Evolutionary conservation across 37 sponge, comb jelly and placozoan genomes (phyloP).

Genomic region (Geodia barretti): DNA sequence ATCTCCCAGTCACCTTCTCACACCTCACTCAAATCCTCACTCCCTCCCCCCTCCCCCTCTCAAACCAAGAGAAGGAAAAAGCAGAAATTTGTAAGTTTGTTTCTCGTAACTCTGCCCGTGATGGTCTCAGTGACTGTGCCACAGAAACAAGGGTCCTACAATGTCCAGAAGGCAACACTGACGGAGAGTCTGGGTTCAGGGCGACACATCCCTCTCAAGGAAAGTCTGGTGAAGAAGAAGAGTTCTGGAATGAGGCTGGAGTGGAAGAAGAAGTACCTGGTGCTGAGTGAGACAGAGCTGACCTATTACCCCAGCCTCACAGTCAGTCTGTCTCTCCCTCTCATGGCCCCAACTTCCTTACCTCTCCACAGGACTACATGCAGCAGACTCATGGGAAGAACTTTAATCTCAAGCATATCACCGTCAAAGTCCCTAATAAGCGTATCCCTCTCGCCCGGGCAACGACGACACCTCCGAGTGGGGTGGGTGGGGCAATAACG

Average conservation of each 20-base stretch:
- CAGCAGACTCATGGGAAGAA: constrained; percentile 67
- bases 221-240: constrained; percentile 67
- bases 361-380: constrained; percentile 76
- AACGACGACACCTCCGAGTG: constrained; percentile 2
- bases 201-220: constrained; percentile 83
- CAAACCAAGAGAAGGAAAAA: not conserved
- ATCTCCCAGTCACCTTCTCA: not conserved
- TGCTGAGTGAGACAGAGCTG: constrained; percentile 50
- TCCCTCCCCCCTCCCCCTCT: not conserved
- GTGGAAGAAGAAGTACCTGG: constrained; percentile 94
- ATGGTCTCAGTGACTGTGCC: constrained; percentile 9
- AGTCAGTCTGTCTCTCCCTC: constrained; percentile 37
- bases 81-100: not conserved
- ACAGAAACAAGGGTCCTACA: constrained; percentile 38
- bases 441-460: constrained; percentile 10
- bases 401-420: constrained; percentile 67
- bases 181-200: constrained; percentile 69
- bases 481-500: not conserved
- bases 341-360: too few relatives aligned
- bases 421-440: constrained; percentile 74
- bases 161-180: constrained; percentile 3
- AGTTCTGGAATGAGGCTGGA: constrained; percentile 55
- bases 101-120: not conserved
- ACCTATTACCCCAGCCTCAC: constrained; percentile 85
- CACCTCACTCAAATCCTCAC: not conserved